Evolutionary conservation across 2,888 invertebrate species (phyloP), one percentile per base, ranked within the genome.

Genomic region (Folsomia candida): DNA sequence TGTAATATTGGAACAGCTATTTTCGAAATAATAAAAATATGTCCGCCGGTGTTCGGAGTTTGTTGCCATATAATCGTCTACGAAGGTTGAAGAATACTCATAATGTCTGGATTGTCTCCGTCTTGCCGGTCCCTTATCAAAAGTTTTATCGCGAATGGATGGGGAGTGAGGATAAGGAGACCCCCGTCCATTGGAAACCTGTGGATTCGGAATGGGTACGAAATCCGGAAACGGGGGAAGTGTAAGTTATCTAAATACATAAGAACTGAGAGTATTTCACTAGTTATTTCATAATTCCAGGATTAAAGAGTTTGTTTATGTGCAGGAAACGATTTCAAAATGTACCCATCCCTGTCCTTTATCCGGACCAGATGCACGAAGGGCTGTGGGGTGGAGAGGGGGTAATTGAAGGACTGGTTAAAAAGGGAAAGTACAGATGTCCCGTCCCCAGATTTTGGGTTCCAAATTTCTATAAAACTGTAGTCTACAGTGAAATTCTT

Each of bases 321-420:
- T 62, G 14, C 77, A 88, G 88, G 14, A 82, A 84, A 70, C 90
- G 89, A 0, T 85, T 93, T 63, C 91, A 93, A 82, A 91, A 94
- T 84, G 81, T 88, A 57, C 88, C 91, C 29, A 83, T 97, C 29
- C 92, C 91, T 1, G 81, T 95, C 1, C 87, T 88, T 76, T 90
- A 88, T 82, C 92, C 97, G 0, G 85, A 87, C 51, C 93, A 97
- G 84, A 85, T 90, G 69, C 85, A 97, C 82, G 81, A 88, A 59
- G 97, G 97, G 37, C 86, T 99, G 76, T 98, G 97, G 97, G 98
- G 97, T 75, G 98, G 98, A 9, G 99, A 99, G 85, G 94, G 90
- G 37, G 87, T 98, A 0, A 85, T 99, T 25, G 91, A 93, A 86
- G 98, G 96, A 63, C 93, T 91, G 81, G 87, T 88, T 81, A 90